These are phyloP conservation scores for Crioceris asparagi DNA, from an alignment of 2,888 invertebrate species.

Conservation along the genomic window DNA sequence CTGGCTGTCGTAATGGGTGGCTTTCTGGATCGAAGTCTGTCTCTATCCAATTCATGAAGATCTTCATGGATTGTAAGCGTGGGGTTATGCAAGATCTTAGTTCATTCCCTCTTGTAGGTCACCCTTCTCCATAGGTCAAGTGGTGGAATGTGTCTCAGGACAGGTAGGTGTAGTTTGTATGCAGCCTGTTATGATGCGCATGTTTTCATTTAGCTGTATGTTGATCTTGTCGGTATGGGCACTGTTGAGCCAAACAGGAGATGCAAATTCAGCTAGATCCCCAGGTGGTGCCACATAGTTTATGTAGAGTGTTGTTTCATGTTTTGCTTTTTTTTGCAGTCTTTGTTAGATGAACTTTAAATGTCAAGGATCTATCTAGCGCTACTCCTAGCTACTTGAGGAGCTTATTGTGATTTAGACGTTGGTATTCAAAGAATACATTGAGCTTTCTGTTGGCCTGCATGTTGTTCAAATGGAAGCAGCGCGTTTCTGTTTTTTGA, in stretches of 20 bases:
- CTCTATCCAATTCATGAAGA: slow-evolving; percentile 8
- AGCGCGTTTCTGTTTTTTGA: not conserved
- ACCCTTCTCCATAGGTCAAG: no score
- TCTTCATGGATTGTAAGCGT: slow-evolving; percentile 10
- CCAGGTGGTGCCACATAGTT: no score
- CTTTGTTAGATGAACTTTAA: not conserved
- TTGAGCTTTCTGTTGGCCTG: slow-evolving; percentile 2
- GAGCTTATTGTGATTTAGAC: not conserved
- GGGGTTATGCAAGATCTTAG: slow-evolving; percentile 9
- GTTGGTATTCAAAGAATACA: not conserved
- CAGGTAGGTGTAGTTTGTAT: slow-evolving; percentile 9
- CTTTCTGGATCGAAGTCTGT: slow-evolving; percentile 6
- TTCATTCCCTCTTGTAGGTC: slow-evolving; percentile 8
- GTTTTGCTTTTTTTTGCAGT: slow-evolving; percentile 3
- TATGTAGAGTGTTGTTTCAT: slow-evolving; percentile 3
- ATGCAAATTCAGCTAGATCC: no score
- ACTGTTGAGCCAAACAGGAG: no score
- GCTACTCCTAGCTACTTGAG: slow-evolving; percentile 3
- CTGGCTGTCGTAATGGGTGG: no score
- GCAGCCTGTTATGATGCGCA: slow-evolving; percentile 6
- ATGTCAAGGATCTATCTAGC: slow-evolving; percentile 3
- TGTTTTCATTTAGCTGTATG: slow-evolving; percentile 1
- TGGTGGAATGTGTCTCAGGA: no score
- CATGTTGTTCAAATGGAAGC: slow-evolving; percentile 3
- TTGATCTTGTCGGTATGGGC: no score